Percentiles rank a stretch among this genome's conserved stretches.
Evolutionary conservation across 2,797 vertebrate species (phyloP).

Genomic region (Eospalax fontanierii): DNA sequence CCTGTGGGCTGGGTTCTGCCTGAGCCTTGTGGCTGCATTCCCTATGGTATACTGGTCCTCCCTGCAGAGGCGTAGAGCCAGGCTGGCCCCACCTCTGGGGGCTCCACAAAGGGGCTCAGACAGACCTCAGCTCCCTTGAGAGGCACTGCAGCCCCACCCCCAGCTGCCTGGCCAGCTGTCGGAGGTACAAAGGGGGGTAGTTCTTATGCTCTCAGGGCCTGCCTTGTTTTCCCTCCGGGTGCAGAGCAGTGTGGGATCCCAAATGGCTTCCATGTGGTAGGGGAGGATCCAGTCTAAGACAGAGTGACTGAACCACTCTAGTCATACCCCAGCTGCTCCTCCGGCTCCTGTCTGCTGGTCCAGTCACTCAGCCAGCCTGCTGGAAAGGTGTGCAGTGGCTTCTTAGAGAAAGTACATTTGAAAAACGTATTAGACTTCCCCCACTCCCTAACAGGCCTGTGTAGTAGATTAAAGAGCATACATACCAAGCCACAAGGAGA

Average conservation of each 20-base stretch:
- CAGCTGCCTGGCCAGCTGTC: conserved; percentile 45
- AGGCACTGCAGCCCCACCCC: neutral
- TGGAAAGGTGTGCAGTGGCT: neutral
- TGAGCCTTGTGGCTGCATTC: neutral
- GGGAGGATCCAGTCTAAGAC: neutral
- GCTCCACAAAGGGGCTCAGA: conserved; percentile 37
- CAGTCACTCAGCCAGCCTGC: neutral
- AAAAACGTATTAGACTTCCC: neutral
- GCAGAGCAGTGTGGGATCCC: conserved; percentile 5
- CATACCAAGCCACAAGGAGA: neutral
- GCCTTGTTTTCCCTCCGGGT: conserved; percentile 59
- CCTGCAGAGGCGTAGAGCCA: conserved; percentile 1
- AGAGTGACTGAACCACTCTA: neutral
- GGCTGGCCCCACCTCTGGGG: neutral
- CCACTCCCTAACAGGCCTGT: neutral
- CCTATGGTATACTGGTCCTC: neutral
- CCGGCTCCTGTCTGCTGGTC: neutral
- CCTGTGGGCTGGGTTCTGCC: neutral
- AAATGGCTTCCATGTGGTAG: neutral
- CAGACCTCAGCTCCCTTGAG: conserved; percentile 1
- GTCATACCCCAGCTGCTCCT: neutral
- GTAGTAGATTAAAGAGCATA: neutral
- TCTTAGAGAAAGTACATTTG: neutral
- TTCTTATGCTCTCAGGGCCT: conserved; percentile 31
- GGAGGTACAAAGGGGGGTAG: neutral